phyloP scores from a whole-genome alignment of 2,113 vertebrate genomes.

The Nematolebias whitei region DNA sequence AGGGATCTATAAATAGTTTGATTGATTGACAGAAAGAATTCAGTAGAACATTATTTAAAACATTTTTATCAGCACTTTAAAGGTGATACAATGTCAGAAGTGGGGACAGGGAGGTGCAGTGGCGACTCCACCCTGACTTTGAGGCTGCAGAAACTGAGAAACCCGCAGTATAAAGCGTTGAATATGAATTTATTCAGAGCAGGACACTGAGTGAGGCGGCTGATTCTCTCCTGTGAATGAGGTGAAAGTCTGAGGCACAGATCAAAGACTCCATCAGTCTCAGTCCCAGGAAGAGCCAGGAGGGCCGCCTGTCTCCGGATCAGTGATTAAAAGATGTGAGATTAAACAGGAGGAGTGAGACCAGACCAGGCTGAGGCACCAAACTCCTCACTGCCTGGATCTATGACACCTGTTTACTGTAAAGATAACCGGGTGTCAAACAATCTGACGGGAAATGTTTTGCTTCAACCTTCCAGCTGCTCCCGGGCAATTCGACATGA shows the following conservation, averaged over 20 bases:
- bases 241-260: background rate
- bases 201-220: background rate
- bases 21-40: too few relatives aligned
- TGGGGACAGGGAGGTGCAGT: background rate
- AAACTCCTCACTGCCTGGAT: background rate
- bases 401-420: constrained; percentile 21
- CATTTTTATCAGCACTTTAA: background rate
- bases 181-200: constrained; percentile 3
- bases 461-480: constrained; percentile 25
- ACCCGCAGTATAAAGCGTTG: background rate
- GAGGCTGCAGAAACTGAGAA: background rate
- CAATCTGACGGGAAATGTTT: constrained; percentile 13
- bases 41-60: too few relatives aligned
- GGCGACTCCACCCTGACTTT: background rate
- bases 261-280: constrained; percentile 36
- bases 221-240: background rate
- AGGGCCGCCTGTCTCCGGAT: constrained; percentile 15
- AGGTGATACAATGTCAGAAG: background rate
- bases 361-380: background rate
- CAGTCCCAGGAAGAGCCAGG: background rate
- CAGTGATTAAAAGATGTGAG: constrained; percentile 43
- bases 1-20: too few relatives aligned
- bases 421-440: constrained; percentile 14
- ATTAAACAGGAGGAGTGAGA: constrained; percentile 10
- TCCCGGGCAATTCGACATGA: constrained; percentile 21